Base-by-base conservation (phyloP, 2,888 invertebrate species). In the Penaeus monodon region DNA sequence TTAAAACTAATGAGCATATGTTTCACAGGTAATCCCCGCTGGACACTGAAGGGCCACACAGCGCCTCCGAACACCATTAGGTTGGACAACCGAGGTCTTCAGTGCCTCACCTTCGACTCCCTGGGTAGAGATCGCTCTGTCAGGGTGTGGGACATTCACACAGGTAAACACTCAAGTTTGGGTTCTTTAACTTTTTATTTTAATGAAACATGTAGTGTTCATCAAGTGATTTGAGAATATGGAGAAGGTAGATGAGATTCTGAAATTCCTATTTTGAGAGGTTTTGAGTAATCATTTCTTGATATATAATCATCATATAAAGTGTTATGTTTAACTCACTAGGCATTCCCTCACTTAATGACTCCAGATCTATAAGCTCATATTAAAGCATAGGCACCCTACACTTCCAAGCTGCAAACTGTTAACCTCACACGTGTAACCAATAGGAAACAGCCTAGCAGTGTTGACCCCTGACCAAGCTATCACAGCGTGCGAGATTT, bases 71-170 rank as follows among this genome's bases (percentile, higher is more conserved):
- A 96, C 82, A 93, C 94, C 90, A 94, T 97, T 89, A 94, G 95
- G 91, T 93, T 97, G 91, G 96, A 96, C 91, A 95, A 95, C 81
- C 93, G 94, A 1, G 96, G 97, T 64, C 94, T 94, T 79, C 94
- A 95, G 84, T 95, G 96, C 91, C 93, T 97, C 90, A 96, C 97
- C 12, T 94, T 95, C 27, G 96, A 96, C 92, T 94, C 94, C 85
- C 93, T 94, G 89, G 95, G 95, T 88, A 93, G 94, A 84, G 97
- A 97, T 92, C 93, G 94, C 79, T 96, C 96, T 64, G 94, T 97
- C 89, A 93, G 97, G 85, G 93, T 97, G 33, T 97, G 97, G 97
- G 96, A 97, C 93, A 92, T 97, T 33, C 94, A 95, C 91, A 94
- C 95, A 91, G 97, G 97, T 96, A 92, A 91, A 82, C 0, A 1